phyloP scores from a whole-genome alignment of 2,113 vertebrate genomes.

The Prinia subflava region DNA sequence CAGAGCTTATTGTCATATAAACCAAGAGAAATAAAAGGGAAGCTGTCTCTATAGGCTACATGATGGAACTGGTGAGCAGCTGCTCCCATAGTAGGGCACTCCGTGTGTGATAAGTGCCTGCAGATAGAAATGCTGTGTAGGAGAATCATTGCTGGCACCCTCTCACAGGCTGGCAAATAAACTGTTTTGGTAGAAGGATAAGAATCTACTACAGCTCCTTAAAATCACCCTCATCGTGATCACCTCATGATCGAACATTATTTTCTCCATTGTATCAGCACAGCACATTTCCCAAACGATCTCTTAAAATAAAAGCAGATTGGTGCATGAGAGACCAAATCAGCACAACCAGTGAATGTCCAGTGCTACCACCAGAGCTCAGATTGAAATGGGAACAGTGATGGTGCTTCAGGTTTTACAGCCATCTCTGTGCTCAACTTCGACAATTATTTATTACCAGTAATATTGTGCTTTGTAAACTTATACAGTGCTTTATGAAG shows the following conservation, averaged over 20 bases:
- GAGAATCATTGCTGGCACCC: background rate
- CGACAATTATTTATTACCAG: background rate
- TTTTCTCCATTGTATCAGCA: background rate
- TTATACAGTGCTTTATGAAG: background rate
- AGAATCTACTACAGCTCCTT: background rate
- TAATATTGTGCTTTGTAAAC: conserved; percentile 1
- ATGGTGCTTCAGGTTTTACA: background rate
- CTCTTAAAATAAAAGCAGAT: background rate
- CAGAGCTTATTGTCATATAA: background rate
- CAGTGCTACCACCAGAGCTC: background rate
- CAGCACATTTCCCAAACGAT: background rate
- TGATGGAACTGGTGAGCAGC: background rate
- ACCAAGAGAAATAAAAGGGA: background rate
- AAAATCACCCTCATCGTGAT: background rate
- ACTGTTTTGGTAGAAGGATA: background rate
- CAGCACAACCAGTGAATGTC: background rate
- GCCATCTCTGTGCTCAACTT: background rate
- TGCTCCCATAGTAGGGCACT: background rate
- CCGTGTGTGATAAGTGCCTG: background rate
- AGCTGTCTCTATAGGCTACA: background rate
- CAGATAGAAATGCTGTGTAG: background rate
- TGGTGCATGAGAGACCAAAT: background rate
- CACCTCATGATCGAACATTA: background rate
- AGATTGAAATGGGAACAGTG: background rate
- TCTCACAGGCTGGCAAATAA: background rate